phyloP scores from a whole-genome alignment of 2,888 invertebrate genomes.

The Schizaphis graminum region DNA sequence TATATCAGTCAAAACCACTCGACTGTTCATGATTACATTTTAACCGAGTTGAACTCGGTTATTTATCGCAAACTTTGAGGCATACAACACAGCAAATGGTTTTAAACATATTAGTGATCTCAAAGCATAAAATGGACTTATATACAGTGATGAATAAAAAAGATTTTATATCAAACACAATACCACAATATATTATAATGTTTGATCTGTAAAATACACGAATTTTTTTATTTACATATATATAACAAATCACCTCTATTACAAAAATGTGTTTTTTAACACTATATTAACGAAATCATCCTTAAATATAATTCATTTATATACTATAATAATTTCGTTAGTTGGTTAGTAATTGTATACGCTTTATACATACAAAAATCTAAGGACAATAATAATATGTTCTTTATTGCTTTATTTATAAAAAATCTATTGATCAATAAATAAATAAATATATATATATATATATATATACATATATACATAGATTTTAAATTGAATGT shows the following conservation, averaged over 20 bases:
- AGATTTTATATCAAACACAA: neutral
- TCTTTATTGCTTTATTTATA: neutral
- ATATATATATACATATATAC: neutral
- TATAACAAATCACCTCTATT: neutral
- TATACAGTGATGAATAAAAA: neutral
- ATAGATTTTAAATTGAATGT: neutral
- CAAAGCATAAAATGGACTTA: neutral
- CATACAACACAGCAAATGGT: neutral
- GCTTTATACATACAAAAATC: neutral
- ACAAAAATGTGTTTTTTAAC: neutral
- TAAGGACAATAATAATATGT: neutral
- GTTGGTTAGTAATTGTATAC: neutral
- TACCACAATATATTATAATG: neutral
- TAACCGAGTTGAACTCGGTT: conserved; percentile 14
- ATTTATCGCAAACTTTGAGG: neutral
- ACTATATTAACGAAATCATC: neutral
- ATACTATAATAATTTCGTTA: neutral
- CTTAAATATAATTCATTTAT: neutral
- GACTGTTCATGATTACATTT: conserved; percentile 37
- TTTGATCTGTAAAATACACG: neutral
- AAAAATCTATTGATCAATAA: no score
- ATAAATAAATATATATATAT: no score
- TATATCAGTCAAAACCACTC: conserved; percentile 36
- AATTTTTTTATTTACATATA: neutral
- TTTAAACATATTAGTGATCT: neutral